Evolutionary conservation across 2,797 vertebrate species (phyloP), one percentile per base, ranked within the genome.

Genomic region (Lutjanus argentimaculatus): DNA sequence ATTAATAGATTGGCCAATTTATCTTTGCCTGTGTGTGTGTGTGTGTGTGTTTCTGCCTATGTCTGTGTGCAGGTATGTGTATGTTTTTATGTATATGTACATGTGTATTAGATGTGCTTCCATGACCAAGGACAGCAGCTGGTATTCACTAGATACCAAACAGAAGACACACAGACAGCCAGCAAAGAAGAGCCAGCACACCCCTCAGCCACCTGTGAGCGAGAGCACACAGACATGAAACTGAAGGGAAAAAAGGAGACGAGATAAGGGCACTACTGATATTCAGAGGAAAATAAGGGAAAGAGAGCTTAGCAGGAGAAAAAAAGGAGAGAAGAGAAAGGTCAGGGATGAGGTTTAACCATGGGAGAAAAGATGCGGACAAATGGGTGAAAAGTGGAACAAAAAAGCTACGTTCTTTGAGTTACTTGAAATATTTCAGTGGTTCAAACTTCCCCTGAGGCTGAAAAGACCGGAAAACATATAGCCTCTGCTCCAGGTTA

Each of bases 251-350:
- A 51, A 64, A 36, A 8, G 8, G 52, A 71, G 51, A 72, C 68
- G 61, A 82, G 82, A 84, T 69, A 84, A 86, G 79, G 69, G 85
- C 74, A 87, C 79, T 57, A 69, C 71, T 86, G 85, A 88, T 82
- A 88, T 84, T 89, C 71, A 89, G 51, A 79, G 46, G 49, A 83
- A 85, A 88, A 90, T 72, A 80, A 65, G 48, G 52, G 67, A 76
- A 57, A 53, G 30, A 45, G 19, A 75, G 72, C 69, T 91, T 67
- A 80, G 68, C 21, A 19, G 67, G 51, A 40, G 43, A 57, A 49
- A 65, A 57, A 55, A 67, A 63, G n/a, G 16, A 57, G 22, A 51
- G 46, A 66, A 55, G 7, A 77, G 36, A 86, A 87, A 86, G 89
- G 86, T 90, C 89, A 86, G 63, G 72, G 83, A 79, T 67, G 73